A percentile compares a stretch with the other conserved stretches of the same genome.
Conservation (phyloP, 1,140 invertebrate genomes). For the Trachelipus rathkii region DNA sequence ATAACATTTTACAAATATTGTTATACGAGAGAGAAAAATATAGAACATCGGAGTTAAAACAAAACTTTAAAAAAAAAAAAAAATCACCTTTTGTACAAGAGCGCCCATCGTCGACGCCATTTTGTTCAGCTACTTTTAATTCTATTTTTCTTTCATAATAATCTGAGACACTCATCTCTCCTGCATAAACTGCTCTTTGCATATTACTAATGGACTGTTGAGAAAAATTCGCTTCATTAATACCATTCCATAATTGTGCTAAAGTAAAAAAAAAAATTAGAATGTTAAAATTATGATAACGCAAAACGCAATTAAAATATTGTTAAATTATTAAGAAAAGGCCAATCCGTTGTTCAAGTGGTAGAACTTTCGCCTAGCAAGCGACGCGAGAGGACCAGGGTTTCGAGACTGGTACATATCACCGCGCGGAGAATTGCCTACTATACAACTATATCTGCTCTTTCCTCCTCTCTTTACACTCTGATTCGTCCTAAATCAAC, state of each 20-base stretch:
- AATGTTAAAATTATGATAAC: too few species aligned
- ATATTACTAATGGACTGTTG: slow-evolving; percentile 77
- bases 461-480: too few species aligned
- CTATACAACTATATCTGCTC: too few species aligned
- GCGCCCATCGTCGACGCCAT: slow-evolving; percentile 74
- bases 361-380: too few species aligned
- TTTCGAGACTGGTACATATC: too few species aligned
- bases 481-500: too few species aligned
- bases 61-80: slow-evolving; percentile 36
- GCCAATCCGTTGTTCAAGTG: too few species aligned
- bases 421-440: too few species aligned
- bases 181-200: slow-evolving; percentile 75
- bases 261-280: too few species aligned
- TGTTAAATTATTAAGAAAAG: too few species aligned
- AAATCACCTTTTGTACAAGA: slow-evolving; percentile 65
- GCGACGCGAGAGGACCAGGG: too few species aligned
- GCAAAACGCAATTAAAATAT: too few species aligned
- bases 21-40: not conserved
- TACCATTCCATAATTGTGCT: slow-evolving; percentile 84
- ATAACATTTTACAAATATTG: slow-evolving; percentile 6
- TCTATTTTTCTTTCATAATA: slow-evolving; percentile 79
- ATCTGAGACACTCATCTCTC: slow-evolving; percentile 76
- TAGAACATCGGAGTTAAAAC: slow-evolving; percentile 19
- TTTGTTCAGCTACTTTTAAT: slow-evolving; percentile 66
- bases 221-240: slow-evolving; percentile 73